Evolutionary conservation across 2,888 invertebrate species (phyloP).

Genomic region (Venusia cambrica): DNA sequence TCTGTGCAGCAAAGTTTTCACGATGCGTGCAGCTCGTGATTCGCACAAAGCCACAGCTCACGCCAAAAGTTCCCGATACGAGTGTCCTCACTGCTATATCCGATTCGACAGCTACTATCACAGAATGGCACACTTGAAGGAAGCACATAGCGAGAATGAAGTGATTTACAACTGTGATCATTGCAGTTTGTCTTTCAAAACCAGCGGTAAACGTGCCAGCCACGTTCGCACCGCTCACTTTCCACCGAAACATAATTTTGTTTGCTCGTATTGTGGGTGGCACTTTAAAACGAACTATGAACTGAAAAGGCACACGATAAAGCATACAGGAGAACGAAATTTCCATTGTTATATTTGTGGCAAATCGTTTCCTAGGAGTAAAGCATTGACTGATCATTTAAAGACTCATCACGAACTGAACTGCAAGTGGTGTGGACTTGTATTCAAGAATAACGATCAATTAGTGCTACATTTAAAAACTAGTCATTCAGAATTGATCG

Average conservation of each 20-base stretch:
- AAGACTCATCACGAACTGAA: slow-evolving; percentile 58
- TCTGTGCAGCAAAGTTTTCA: slow-evolving; percentile 57
- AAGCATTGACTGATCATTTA: slow-evolving; percentile 53
- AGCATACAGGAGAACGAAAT: slow-evolving; percentile 59
- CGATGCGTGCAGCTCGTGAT: slow-evolving; percentile 62
- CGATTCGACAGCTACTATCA: slow-evolving; percentile 65
- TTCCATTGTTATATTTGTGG: slow-evolving; percentile 59
- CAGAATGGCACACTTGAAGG: slow-evolving; percentile 64
- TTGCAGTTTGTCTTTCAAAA: slow-evolving; percentile 62
- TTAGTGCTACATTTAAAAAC: slow-evolving; percentile 46
- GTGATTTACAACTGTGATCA: slow-evolving; percentile 59
- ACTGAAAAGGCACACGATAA: slow-evolving; percentile 62
- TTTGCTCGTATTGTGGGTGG: slow-evolving; percentile 61
- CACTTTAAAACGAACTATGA: slow-evolving; percentile 64
- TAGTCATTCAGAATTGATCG: slow-evolving; percentile 43
- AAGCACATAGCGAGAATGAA: slow-evolving; percentile 58
- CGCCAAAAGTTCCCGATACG: slow-evolving; percentile 61
- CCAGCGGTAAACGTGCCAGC: slow-evolving; percentile 60
- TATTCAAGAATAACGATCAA: slow-evolving; percentile 46
- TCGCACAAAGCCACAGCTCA: slow-evolving; percentile 62
- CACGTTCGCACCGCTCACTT: slow-evolving; percentile 61
- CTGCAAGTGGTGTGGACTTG: slow-evolving; percentile 51
- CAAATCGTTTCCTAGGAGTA: slow-evolving; percentile 57
- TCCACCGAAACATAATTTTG: slow-evolving; percentile 50
- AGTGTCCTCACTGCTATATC: slow-evolving; percentile 65